phyloP scores from a whole-genome alignment of 2,797 vertebrate species.

The Artibeus jamaicensis region DNA sequence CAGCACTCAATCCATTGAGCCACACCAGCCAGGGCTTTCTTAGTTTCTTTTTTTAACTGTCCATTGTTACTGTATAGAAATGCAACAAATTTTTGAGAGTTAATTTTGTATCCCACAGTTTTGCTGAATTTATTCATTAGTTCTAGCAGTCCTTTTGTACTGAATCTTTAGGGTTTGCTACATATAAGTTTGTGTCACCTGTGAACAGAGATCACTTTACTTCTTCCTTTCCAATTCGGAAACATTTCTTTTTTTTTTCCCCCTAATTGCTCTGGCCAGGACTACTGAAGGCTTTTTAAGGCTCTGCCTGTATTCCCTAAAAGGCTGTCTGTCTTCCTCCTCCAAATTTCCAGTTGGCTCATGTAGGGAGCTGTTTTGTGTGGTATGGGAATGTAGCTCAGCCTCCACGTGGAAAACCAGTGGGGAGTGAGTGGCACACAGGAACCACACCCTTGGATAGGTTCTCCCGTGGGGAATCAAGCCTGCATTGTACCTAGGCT shows the following conservation, averaged over 20 bases:
- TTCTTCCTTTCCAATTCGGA: neutral
- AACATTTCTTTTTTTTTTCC: neutral
- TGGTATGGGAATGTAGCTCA: no score
- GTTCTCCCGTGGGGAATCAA: no score
- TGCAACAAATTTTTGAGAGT: neutral
- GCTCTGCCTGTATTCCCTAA: neutral
- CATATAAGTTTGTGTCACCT: neutral
- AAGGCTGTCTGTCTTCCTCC: neutral
- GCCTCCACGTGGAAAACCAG: no score
- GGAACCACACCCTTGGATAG: no score
- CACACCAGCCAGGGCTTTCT: neutral
- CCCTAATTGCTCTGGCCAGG: neutral
- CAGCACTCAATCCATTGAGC: no score
- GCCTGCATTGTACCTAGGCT: no score
- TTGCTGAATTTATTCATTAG: neutral
- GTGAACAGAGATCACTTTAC: neutral
- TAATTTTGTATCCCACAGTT: neutral
- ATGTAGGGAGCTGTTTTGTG: no score
- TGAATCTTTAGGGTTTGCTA: neutral
- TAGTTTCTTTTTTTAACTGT: neutral
- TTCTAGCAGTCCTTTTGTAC: neutral
- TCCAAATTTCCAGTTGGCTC: neutral
- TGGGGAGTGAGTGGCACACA: no score
- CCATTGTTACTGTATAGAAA: neutral
- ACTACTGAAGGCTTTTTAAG: neutral